These are phyloP conservation scores for Tiliacea aurago DNA, from an alignment of 2,888 invertebrate species.

Conservation along the genomic window DNA sequence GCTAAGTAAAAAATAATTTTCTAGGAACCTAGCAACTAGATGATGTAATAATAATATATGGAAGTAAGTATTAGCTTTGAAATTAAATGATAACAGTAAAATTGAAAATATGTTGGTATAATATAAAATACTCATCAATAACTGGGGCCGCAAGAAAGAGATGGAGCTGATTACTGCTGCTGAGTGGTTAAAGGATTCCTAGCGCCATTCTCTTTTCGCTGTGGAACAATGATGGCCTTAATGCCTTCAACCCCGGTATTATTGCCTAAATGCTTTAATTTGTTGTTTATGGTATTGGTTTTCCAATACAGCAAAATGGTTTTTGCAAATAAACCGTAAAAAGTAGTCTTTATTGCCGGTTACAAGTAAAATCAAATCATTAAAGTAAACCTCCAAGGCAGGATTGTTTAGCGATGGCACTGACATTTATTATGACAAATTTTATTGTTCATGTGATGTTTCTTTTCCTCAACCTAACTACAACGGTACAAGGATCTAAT, in stretches of 20 bases:
- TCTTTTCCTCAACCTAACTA: not conserved
- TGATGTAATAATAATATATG: slow-evolving; percentile 8
- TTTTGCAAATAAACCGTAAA: not conserved
- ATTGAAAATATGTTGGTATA: not conserved
- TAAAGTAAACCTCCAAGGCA: not conserved
- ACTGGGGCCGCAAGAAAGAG: slow-evolving; percentile 2
- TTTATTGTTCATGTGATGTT: slow-evolving; percentile 12
- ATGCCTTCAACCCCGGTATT: not conserved
- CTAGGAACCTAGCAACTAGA: slow-evolving; percentile 17
- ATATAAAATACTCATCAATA: slow-evolving; percentile 10
- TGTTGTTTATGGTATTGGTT: not conserved
- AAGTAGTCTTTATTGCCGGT: not conserved
- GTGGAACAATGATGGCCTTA: not conserved
- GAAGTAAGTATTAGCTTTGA: not conserved
- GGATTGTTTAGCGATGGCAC: slow-evolving; percentile 9
- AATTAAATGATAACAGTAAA: slow-evolving; percentile 20
- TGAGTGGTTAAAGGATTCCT: not conserved
- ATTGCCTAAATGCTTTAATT: not conserved
- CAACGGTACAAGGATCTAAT: not conserved
- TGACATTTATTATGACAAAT: not conserved
- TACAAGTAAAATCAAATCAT: not conserved
- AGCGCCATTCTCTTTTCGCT: slow-evolving; percentile 13
- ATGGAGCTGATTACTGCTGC: too few species aligned
- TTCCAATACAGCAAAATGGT: not conserved
- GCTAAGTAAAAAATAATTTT: not conserved